Conservation (phyloP, 2,888 invertebrate species). For the Celastrina argiolus region DNA sequence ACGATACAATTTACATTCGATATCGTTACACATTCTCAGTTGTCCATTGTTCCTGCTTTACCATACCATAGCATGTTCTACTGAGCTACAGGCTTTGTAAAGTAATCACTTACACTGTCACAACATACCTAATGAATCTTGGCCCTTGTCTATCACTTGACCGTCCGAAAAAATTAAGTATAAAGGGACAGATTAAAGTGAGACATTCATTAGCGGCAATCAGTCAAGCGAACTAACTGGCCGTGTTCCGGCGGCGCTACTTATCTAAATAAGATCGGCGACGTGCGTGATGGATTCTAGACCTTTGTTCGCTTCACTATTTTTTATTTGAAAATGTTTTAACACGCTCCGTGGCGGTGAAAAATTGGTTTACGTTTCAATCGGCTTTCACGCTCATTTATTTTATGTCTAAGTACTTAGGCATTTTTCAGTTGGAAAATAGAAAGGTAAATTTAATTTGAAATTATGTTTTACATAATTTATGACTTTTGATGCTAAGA, state of each 20-base stretch:
- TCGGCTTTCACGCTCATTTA: background rate
- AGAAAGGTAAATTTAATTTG: no score
- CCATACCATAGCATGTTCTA: no score
- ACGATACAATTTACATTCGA: no score
- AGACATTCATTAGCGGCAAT: slow-evolving; percentile 71
- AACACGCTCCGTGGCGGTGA: background rate
- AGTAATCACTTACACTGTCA: slow-evolving; percentile 4
- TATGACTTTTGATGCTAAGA: no score
- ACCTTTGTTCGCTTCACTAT: slow-evolving; percentile 50
- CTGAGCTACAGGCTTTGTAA: background rate
- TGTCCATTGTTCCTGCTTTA: no score
- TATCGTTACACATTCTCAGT: no score
- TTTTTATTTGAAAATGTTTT: slow-evolving; percentile 21
- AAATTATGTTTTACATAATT: no score
- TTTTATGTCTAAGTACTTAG: background rate
- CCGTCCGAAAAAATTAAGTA: slow-evolving; percentile 17
- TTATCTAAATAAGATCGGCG: slow-evolving; percentile 75
- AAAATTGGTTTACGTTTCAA: slow-evolving; percentile 10
- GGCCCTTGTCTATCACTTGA: slow-evolving; percentile 3
- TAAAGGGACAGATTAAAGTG: slow-evolving; percentile 49
- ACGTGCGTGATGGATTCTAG: slow-evolving; percentile 70
- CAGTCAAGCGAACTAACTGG: slow-evolving; percentile 69
- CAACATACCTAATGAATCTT: background rate
- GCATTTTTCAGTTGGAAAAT: no score
- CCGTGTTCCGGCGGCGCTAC: slow-evolving; percentile 63